Conservation (phyloP, 2,113 vertebrate genomes). For the Engraulis encrasicolus region DNA sequence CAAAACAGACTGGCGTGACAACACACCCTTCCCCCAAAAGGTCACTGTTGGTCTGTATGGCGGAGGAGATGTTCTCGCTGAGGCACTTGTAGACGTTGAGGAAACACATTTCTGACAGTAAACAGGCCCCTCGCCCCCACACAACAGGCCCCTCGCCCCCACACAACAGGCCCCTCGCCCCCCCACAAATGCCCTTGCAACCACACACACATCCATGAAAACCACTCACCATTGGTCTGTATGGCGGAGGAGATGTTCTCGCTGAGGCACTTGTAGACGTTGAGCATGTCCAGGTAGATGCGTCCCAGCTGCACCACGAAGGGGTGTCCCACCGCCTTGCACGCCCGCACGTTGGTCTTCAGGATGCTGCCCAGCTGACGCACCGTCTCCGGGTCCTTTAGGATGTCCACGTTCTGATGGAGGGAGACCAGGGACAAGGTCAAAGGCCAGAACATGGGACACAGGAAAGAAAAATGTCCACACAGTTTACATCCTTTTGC, state of each 20-base stretch:
- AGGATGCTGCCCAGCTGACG: slow-evolving; percentile 95
- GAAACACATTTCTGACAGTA: too few relatives aligned
- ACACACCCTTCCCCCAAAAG: background rate
- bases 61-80: slow-evolving; percentile 97
- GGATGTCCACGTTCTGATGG: slow-evolving; percentile 92
- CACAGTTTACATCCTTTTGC: too few relatives aligned
- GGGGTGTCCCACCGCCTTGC: slow-evolving; percentile 94
- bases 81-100: slow-evolving; percentile 98
- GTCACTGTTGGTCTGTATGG: slow-evolving; percentile 92
- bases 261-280: slow-evolving; percentile 98
- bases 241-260: slow-evolving; percentile 98
- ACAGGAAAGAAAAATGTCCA: too few relatives aligned
- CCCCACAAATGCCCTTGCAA: too few relatives aligned
- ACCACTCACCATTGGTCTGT: slow-evolving; percentile 91
- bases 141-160: too few relatives aligned
- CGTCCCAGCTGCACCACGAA: slow-evolving; percentile 94
- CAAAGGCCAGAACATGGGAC: too few relatives aligned
- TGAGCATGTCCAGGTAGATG: slow-evolving; percentile 98
- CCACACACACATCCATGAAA: background rate
- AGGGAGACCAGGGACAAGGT: background rate
- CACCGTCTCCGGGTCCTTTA: slow-evolving; percentile 95
- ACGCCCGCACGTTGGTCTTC: slow-evolving; percentile 94
- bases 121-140: too few relatives aligned
- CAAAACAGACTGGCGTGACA: too few relatives aligned
- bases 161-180: too few relatives aligned